Evolutionary conservation across 37 sponge, comb jelly and placozoan genomes (phyloP).

Genomic region (Cladorhizidae sp.): DNA sequence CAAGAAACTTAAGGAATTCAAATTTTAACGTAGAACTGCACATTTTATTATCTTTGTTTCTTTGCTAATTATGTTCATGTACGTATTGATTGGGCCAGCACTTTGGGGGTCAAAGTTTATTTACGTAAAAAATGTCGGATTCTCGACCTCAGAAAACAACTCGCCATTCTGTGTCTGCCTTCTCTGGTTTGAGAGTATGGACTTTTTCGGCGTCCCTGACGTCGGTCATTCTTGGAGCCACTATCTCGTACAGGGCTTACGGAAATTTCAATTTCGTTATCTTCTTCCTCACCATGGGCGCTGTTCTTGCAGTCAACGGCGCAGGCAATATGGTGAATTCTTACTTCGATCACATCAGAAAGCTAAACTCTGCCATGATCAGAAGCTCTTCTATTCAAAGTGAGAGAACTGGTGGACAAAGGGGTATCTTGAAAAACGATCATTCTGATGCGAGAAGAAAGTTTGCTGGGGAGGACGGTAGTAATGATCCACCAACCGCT

Average conservation of each 20-base stretch:
- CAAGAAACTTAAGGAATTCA: conserved; percentile 87
- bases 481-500: background rate
- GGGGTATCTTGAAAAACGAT: no score
- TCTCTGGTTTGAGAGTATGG: conserved; percentile 82
- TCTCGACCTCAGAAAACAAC: background rate
- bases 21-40: conserved; percentile 60
- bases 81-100: no score
- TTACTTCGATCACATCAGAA: conserved; percentile 74
- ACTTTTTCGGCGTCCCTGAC: conserved; percentile 75
- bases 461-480: background rate
- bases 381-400: background rate
- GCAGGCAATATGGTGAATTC: conserved; percentile 92
- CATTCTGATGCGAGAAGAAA: background rate
- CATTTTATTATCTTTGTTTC: no score
- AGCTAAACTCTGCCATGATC: background rate
- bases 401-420: background rate
- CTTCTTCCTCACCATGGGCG: conserved; percentile 32
- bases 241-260: conserved; percentile 48
- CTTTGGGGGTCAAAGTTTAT: no score
- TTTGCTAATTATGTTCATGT: no score
- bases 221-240: conserved; percentile 79
- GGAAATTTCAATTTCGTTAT: conserved; percentile 32
- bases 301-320: conserved; percentile 78
- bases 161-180: conserved; percentile 17
- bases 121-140: no score